These are phyloP conservation scores for Exephanes ischioxanthus DNA, from an alignment of 2,888 invertebrate genomes.

Conservation along the genomic window DNA sequence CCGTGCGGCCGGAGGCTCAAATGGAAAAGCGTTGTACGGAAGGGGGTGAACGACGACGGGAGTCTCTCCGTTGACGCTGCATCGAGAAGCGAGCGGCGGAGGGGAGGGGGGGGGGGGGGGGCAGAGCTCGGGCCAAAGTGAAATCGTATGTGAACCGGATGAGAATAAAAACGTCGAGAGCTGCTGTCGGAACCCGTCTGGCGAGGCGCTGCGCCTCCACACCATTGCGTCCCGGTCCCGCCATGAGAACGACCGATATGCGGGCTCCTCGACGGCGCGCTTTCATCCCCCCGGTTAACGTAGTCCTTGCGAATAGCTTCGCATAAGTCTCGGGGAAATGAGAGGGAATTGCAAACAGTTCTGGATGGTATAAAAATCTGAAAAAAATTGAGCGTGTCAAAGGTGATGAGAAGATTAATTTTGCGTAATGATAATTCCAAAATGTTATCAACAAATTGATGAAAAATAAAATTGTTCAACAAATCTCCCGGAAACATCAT, in stretches of 20 bases:
- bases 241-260: constrained; percentile 55
- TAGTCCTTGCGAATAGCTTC: neutral
- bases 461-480: too few species aligned
- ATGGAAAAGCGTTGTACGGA: constrained; percentile 78
- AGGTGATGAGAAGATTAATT: too few species aligned
- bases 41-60: constrained; percentile 46
- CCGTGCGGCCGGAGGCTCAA: constrained; percentile 72
- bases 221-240: constrained; percentile 14
- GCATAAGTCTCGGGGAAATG: too few species aligned
- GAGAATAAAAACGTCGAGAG: constrained; percentile 67
- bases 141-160: constrained; percentile 70
- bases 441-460: too few species aligned
- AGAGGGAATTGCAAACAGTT: too few species aligned
- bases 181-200: constrained; percentile 59
- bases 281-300: constrained; percentile 44
- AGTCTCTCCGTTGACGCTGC: constrained; percentile 38
- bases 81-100: constrained; percentile 7
- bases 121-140: constrained; percentile 64
- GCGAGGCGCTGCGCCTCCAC: constrained; percentile 1
- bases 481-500: too few species aligned
- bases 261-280: constrained; percentile 26
- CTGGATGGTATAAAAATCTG: too few species aligned
- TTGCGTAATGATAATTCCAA: too few species aligned
- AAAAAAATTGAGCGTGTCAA: too few species aligned
- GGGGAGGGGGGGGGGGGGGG: constrained; percentile 15